Base-by-base conservation (phyloP, 2,797 vertebrate genomes). In the Pseudochirops corinnae region DNA sequence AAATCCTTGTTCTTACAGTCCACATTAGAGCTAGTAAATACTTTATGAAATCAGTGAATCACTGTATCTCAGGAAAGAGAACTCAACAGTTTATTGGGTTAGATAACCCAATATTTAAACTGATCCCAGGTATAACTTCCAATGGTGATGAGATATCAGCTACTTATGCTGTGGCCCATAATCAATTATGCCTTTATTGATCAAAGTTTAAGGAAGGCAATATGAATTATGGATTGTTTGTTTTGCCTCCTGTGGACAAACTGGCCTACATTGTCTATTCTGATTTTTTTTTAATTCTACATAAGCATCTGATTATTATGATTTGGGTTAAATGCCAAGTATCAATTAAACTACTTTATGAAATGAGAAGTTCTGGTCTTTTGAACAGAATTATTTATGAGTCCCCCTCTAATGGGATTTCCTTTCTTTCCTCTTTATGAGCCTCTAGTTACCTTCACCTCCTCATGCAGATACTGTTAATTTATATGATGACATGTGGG, bases 21-120 rank as follows among this genome's bases (percentile, higher is more conserved):
- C 97, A 91, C 97, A 96, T 98, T 97, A 98, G 58, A 96, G 82
- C 92, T 91, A 97, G 74, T 94, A 98, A 98, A 98, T 97, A 14
- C 97, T 97, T 98, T 94, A 94, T 93, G n/a, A 39, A 97, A 93
- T 97, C 93, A 97, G 46, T n/a, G 62, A 97, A 94, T 96, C 95
- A 97, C 4, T 92, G 57, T 33, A 92, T 74, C 95, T 93, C 91
- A 91, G 24, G 12, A 95, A 92, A 94, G 1, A 10, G 16, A 93
- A 5, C 55, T 94, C 18, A 96, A 96, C 93, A 92, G 82, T 60
- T 46, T 50, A 26, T 53, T 93, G 28, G 52, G 6, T 94, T 93
- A 39, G 6, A 2, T 56, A 28, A 87, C 18, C 92, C 50, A 26
- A 95, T 87, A 57, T 90, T 94, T n/a, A 96, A 10, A 91, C 1